phyloP scores from a whole-genome alignment of 2,113 vertebrate species.

The Oxygymnocypris stewartii region DNA sequence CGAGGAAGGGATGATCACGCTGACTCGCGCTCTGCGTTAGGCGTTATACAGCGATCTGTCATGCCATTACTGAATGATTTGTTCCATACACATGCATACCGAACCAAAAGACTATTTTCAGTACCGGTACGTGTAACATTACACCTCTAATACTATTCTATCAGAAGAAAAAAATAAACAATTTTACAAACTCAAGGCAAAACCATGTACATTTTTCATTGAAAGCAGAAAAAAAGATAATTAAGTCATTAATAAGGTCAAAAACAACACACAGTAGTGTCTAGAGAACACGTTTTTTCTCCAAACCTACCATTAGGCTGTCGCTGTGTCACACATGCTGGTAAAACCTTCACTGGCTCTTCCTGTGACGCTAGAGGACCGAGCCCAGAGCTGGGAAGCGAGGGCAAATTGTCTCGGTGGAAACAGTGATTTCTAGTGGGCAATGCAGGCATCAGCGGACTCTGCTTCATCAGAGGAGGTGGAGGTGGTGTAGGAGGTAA shows the following conservation, averaged over 20 bases:
- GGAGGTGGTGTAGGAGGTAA: constrained; percentile 59
- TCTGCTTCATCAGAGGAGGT: constrained; percentile 60
- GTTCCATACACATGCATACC: too few species aligned
- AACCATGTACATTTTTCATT: background rate
- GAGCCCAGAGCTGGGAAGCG: constrained; percentile 64
- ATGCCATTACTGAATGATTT: too few species aligned
- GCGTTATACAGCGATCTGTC: too few species aligned
- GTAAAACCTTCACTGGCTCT: constrained; percentile 68
- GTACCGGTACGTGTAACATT: too few species aligned
- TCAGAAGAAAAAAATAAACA: background rate
- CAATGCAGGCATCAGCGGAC: constrained; percentile 56
- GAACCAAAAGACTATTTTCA: too few species aligned
- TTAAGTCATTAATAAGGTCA: background rate
- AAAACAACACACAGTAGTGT: background rate
- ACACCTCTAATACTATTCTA: too few species aligned
- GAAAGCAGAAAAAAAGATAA: background rate
- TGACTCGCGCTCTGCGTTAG: too few species aligned
- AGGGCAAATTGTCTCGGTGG: constrained; percentile 70
- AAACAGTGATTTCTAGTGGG: constrained; percentile 73
- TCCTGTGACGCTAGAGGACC: constrained; percentile 67
- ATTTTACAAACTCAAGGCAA: background rate
- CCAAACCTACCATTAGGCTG: constrained; percentile 79
- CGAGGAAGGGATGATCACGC: too few species aligned
- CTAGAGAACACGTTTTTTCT: background rate
- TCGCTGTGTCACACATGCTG: constrained; percentile 67